A percentile compares a stretch with the other conserved stretches of the same genome.
Evolutionary conservation across 2,888 invertebrate species (phyloP).

Genomic region (Meghimatium bilineatum): DNA sequence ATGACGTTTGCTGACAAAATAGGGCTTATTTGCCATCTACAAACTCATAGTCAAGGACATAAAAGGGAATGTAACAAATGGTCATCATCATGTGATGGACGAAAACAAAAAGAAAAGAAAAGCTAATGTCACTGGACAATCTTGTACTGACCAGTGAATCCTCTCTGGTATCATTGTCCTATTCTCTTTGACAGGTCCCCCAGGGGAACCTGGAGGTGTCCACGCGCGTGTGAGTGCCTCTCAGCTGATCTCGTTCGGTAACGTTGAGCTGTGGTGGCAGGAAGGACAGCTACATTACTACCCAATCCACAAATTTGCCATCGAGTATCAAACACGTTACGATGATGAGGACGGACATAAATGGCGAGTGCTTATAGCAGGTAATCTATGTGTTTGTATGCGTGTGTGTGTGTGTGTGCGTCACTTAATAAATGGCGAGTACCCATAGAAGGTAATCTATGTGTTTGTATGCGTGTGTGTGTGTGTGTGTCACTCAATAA

Average conservation of each 20-base stretch:
- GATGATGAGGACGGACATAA: not conserved
- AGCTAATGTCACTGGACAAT: no score
- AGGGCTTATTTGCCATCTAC: no score
- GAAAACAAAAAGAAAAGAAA: no score
- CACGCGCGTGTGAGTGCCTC: slow-evolving; percentile 12
- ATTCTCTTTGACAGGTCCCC: slow-evolving; percentile 82
- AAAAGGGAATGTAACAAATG: no score
- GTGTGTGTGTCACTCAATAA: no score
- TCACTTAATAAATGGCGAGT: no score
- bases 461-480: no score
- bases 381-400: not conserved
- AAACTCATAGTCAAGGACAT: no score
- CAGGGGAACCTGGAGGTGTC: slow-evolving; percentile 91
- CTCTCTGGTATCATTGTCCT: not conserved
- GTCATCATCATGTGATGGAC: no score
- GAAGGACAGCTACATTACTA: slow-evolving; percentile 50
- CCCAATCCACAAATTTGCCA: slow-evolving; percentile 31
- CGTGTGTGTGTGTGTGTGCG: not conserved
- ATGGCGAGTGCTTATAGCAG: slow-evolving; percentile 20
- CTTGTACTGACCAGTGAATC: not conserved
- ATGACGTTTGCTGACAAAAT: no score
- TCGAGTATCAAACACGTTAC: slow-evolving; percentile 22
- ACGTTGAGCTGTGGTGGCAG: slow-evolving; percentile 45
- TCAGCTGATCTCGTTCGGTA: not conserved
- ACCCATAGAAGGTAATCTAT: no score